Percentiles rank a stretch among this genome's conserved stretches.
phyloP scores from a whole-genome alignment of 1,140 invertebrate species.

The Brachystomella parvula region DNA sequence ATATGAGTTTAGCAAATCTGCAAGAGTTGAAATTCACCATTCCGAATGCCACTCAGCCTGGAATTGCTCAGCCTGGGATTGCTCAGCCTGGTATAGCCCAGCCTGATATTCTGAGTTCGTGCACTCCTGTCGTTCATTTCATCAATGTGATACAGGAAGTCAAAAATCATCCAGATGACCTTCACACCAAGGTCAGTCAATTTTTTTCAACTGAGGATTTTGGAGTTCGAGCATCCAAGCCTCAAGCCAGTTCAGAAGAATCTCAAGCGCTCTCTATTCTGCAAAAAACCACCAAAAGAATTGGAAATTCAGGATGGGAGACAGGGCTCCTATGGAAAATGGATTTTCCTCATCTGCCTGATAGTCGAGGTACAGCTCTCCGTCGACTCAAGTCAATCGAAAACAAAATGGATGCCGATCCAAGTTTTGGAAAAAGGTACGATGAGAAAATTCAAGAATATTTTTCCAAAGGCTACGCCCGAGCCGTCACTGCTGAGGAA shows the following conservation, averaged over 20 bases:
- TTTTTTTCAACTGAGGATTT: neutral
- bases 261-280: neutral
- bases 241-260: neutral
- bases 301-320: neutral
- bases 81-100: neutral
- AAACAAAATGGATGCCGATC: neutral
- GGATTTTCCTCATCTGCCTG: neutral
- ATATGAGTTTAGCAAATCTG: neutral
- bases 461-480: neutral
- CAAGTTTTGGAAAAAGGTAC: neutral
- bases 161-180: neutral
- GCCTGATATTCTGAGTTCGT: too few species aligned
- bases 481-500: neutral
- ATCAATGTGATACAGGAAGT: neutral
- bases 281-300: conserved; percentile 2
- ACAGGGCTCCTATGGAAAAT: conserved; percentile 13
- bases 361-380: neutral
- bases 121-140: neutral
- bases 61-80: neutral
- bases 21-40: neutral
- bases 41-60: neutral
- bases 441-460: neutral
- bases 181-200: neutral
- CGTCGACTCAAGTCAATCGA: neutral
- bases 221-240: neutral